Conservation (phyloP, 2,113 vertebrate species). For the Synchiropus splendidus region DNA sequence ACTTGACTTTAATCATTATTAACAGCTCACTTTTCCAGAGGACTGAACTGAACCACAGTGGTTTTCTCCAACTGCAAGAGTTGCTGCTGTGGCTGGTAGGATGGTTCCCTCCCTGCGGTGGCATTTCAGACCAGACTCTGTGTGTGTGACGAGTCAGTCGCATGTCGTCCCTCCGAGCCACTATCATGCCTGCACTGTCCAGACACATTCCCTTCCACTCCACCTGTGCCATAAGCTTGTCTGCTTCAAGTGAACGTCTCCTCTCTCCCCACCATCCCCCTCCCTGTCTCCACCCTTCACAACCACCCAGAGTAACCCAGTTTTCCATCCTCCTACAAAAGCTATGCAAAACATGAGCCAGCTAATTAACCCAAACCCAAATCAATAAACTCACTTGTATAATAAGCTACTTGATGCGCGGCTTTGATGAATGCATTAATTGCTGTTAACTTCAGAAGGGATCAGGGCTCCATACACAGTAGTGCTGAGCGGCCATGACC, state of each 20-base stretch:
- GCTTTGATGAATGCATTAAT: no score
- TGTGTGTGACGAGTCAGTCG: constrained; percentile 11
- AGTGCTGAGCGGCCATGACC: constrained; percentile 9
- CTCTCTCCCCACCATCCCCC: constrained; percentile 30
- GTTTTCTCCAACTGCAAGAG: neutral
- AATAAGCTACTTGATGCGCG: no score
- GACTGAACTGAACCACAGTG: neutral
- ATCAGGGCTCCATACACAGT: neutral
- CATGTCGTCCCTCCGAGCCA: constrained; percentile 36
- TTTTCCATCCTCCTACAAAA: no score
- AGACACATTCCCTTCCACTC: constrained; percentile 65
- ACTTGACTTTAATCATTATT: no score
- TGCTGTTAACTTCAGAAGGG: no score
- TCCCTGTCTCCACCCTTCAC: constrained; percentile 14
- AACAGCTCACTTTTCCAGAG: no score
- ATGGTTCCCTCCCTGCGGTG: neutral
- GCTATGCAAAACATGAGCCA: no score
- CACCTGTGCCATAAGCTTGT: constrained; percentile 45
- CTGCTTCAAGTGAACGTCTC: constrained; percentile 21
- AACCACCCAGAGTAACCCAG: constrained; percentile 44
- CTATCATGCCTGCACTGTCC: constrained; percentile 42
- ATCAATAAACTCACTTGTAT: no score
- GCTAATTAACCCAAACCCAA: no score
- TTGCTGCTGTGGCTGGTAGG: neutral
- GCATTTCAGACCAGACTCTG: constrained; percentile 11